phyloP scores from a whole-genome alignment of 2,113 vertebrate species.

The Malurus alboscapulatus region DNA sequence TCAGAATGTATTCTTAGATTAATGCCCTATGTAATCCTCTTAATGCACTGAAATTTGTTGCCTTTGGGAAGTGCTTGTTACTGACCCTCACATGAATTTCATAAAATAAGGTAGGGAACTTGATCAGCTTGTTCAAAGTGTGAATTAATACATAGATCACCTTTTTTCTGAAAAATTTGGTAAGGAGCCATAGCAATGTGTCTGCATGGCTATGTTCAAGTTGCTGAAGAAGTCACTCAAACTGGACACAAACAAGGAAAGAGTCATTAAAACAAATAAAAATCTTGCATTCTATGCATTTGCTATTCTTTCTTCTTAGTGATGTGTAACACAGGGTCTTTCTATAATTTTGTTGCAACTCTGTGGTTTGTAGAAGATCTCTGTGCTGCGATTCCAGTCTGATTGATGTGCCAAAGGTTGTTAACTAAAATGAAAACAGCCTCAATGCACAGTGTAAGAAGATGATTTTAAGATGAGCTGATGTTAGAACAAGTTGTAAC shows the following conservation, averaged over 20 bases:
- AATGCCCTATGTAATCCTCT: neutral
- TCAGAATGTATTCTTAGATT: neutral
- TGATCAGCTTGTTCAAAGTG: neutral
- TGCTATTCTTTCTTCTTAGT: neutral
- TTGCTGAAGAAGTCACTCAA: neutral
- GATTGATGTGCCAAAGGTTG: neutral
- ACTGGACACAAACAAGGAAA: neutral
- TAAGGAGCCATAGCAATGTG: neutral
- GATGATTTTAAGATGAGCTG: neutral
- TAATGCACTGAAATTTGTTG: neutral
- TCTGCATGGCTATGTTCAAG: fast-evolving
- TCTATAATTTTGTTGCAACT: neutral
- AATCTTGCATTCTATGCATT: fast-evolving
- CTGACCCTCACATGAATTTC: neutral
- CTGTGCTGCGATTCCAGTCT: neutral
- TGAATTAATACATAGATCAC: neutral
- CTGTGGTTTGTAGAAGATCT: neutral
- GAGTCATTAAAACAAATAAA: neutral
- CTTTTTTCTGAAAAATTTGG: neutral
- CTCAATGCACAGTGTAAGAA: neutral
- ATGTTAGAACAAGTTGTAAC: neutral
- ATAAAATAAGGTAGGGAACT: neutral
- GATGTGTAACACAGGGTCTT: neutral
- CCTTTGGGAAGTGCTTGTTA: neutral
- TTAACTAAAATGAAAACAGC: neutral